Evolutionary conservation across 2,113 vertebrate species (phyloP), one percentile per base, ranked within the genome.

Genomic region (Leptocoma aspasia): DNA sequence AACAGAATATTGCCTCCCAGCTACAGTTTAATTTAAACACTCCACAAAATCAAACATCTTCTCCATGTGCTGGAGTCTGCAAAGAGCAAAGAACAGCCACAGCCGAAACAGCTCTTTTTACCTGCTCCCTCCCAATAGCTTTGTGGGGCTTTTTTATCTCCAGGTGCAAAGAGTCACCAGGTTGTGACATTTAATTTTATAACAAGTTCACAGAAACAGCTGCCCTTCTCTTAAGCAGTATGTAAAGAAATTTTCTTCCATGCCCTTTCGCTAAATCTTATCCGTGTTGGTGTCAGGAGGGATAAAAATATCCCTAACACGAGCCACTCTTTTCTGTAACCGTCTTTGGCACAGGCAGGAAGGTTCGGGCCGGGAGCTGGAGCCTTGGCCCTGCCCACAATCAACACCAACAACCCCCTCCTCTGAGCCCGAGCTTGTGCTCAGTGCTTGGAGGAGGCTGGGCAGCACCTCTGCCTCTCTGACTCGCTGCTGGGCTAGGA

Each of bases 171-270:
- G 65, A 61, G 31, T 41, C 49, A 71, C 66, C 81, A 59, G 86
- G 61, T 82, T 91, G 89, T 92, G 95, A 84, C 89, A 89, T 87
- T 95, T 76, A 85, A 65, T 79, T 84, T 60, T n/a, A 18, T 22
- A 64, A 18, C 39, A 56, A 42, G 57, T 53, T 79, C 94, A 82
- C 83, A 79, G 78, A 64, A 95, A 42, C 70, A 80, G 65, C 70
- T 68, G 69, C 76, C 73, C 89, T 72, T 76, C 66, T 0, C 85
- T 76, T 65, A 71, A 84, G 69, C 77, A 82, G 6, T 39, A 68
- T 65, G 87, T 30, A 60, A 84, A 91, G 89, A 94, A 65, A 33
- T 79, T 39, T 35, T 76, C 70, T 53, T 50, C 77, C 30, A 0
- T 82, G 91, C 61, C 63, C 86, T 92, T 91, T 86, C 7, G n/a